phyloP scores from a whole-genome alignment of 2,113 vertebrate species.

The Ursus arctos region DNA sequence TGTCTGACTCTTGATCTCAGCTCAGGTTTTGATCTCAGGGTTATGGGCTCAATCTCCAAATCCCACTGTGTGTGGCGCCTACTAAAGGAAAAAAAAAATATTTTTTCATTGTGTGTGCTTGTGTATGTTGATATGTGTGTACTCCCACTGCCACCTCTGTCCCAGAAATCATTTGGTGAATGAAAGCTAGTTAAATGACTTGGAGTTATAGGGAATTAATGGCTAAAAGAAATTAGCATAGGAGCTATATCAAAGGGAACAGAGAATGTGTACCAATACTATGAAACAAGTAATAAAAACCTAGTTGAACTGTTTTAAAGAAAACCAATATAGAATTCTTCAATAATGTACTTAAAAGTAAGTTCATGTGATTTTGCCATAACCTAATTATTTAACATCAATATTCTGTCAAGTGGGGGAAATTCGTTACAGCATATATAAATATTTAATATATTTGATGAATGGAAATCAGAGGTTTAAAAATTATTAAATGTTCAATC shows the following conservation, averaged over 20 bases:
- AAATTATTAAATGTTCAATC: conserved; percentile 54
- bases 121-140: not conserved
- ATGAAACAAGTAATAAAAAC: conserved; percentile 56
- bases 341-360: conserved; percentile 49
- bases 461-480: conserved; percentile 47
- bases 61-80: too few relatives aligned
- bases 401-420: conserved; percentile 30
- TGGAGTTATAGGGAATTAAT: conserved; percentile 31
- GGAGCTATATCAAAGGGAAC: conserved; percentile 10
- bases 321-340: conserved; percentile 50
- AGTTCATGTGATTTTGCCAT: conserved; percentile 19
- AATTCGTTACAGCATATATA: conserved; percentile 52
- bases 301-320: conserved; percentile 24
- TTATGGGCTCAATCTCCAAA: not conserved
- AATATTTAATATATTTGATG: conserved; percentile 42
- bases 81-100: not conserved
- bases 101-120: conserved; percentile 1
- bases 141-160: not conserved
- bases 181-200: conserved; percentile 45
- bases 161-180: conserved; percentile 39
- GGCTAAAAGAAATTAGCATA: conserved; percentile 25
- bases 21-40: not conserved
- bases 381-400: conserved; percentile 58
- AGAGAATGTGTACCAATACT: not conserved
- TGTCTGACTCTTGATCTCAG: not conserved